Base-by-base conservation (phyloP, 2,797 vertebrate genomes). In the Gallinago nigripennis region DNA sequence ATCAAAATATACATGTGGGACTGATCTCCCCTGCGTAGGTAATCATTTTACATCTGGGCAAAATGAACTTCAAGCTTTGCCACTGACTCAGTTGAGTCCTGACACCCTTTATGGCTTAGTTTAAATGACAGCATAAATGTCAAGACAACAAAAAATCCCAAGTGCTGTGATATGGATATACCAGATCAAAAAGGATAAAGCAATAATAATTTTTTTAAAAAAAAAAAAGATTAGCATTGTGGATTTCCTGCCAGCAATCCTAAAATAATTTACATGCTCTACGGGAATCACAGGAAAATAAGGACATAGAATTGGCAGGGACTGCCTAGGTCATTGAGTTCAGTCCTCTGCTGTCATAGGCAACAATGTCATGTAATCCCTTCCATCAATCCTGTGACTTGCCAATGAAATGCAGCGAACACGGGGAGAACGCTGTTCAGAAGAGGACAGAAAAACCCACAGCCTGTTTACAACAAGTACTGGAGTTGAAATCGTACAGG, bases 121-220 rank as follows among this genome's bases (percentile, higher is more conserved):
- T 82, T 53, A 87, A 92, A 96, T 76, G 53, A 82, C 35, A 86
- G 58, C n/a, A 39, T 39, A 91, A 95, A 76, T 2, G 0, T 69
- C 61, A 91, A 83, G 61, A 83, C 75, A 94, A 85, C 76, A 87
- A 76, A 86, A 94, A 91, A 85, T 39, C 72, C 53, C 50, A 88
- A 87, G 70, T 1, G 0, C 46, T 65, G 46, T 31, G 43, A 57
- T 86, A 75, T 11, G 64, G 79, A 90, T 78, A 80, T n/a, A 37
- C 72, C 53, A 80, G 82, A 84, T 93, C 82, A 87, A 83, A 91
- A 94, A 75, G 87, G 76, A 88, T 85, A 92, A 92, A 88, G 63
- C 70, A 90, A 88, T 88, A 92, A 96, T 76, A 69, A 90, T 6
- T n/a, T n/a, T n/a, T n/a, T 41, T 41, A 41, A 41, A 41, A 41